These are phyloP conservation scores for Scaptomyza polygonia DNA, from an alignment of 2,888 invertebrate genomes.

Conservation along the genomic window DNA sequence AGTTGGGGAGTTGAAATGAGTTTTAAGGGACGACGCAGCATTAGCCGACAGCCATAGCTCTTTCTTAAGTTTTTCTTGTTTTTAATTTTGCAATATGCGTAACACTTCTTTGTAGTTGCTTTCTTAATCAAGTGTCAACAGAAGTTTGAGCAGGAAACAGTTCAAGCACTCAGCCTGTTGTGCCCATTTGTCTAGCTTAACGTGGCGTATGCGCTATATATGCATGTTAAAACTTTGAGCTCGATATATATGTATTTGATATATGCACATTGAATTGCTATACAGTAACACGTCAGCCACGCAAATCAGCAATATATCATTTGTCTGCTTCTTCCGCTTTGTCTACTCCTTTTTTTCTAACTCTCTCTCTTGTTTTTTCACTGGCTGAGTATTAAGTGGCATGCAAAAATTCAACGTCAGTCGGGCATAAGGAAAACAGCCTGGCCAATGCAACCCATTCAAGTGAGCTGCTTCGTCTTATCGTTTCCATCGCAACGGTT, in stretches of 20 bases:
- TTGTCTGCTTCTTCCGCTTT: constrained; percentile 49
- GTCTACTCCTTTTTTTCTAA: constrained; percentile 1
- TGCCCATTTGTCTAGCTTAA: constrained; percentile 65
- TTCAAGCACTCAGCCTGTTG: constrained; percentile 6
- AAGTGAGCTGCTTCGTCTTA: constrained; percentile 42
- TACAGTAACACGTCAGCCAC: constrained; percentile 49
- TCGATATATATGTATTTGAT: constrained; percentile 49
- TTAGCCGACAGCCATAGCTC: constrained; percentile 53
- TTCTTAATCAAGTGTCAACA: constrained; percentile 42
- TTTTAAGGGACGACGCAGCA: constrained; percentile 52
- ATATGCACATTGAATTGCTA: constrained; percentile 70
- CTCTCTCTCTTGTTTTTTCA: constrained; percentile 12
- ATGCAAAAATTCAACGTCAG: constrained; percentile 70
- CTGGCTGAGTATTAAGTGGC: constrained; percentile 64
- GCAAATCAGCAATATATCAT: constrained; percentile 77
- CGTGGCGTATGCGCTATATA: constrained; percentile 59
- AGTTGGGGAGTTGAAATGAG: constrained; percentile 49
- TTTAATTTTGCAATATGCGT: constrained; percentile 62
- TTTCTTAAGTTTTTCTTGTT: background rate
- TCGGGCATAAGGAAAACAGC: constrained; percentile 26
- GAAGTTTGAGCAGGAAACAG: constrained; percentile 4
- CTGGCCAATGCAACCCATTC: constrained; percentile 41
- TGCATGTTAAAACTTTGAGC: constrained; percentile 36
- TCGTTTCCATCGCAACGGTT: constrained; percentile 23
- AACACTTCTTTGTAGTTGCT: constrained; percentile 9